A percentile compares a stretch with the other conserved stretches of the same genome.
These are phyloP conservation scores for Drosophila neonasuta DNA, from an alignment of 2,888 invertebrate species.

Conservation along the genomic window DNA sequence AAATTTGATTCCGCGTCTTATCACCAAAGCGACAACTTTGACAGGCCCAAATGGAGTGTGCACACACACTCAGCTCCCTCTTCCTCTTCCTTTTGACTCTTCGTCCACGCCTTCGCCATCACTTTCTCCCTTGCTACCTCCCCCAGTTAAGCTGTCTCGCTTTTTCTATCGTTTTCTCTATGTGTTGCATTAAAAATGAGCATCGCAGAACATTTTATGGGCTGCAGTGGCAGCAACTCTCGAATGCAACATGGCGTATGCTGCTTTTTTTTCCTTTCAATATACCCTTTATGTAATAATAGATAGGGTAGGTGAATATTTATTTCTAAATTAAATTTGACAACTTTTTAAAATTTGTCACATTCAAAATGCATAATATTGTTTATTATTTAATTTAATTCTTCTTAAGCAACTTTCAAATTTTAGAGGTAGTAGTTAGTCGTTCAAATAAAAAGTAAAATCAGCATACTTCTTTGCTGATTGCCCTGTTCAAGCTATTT, in stretches of 20 bases:
- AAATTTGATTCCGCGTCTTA: slow-evolving; percentile 80
- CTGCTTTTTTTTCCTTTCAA: slow-evolving; percentile 37
- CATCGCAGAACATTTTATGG: slow-evolving; percentile 63
- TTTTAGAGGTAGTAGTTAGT: background rate
- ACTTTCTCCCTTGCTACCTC: background rate
- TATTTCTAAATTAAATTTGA: no score
- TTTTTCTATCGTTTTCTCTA: slow-evolving; percentile 15
- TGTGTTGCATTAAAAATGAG: slow-evolving; percentile 75
- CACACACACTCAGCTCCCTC: slow-evolving; percentile 3
- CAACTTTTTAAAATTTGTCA: no score
- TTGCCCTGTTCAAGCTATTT: slow-evolving; percentile 2
- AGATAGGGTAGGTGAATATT: background rate
- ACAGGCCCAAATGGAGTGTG: slow-evolving; percentile 59
- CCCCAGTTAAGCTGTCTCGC: background rate
- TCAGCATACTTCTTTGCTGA: background rate
- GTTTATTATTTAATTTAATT: background rate
- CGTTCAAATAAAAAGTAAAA: background rate
- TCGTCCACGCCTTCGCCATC: no score
- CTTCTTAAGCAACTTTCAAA: no score
- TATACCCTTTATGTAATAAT: slow-evolving; percentile 21
- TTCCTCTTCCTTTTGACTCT: background rate
- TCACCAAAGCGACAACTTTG: slow-evolving; percentile 63
- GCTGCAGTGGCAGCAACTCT: slow-evolving; percentile 44
- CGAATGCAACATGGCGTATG: slow-evolving; percentile 48
- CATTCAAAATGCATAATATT: background rate